Base-by-base conservation (phyloP, 2,888 invertebrate genomes). In the Uropetala carovei region DNA sequence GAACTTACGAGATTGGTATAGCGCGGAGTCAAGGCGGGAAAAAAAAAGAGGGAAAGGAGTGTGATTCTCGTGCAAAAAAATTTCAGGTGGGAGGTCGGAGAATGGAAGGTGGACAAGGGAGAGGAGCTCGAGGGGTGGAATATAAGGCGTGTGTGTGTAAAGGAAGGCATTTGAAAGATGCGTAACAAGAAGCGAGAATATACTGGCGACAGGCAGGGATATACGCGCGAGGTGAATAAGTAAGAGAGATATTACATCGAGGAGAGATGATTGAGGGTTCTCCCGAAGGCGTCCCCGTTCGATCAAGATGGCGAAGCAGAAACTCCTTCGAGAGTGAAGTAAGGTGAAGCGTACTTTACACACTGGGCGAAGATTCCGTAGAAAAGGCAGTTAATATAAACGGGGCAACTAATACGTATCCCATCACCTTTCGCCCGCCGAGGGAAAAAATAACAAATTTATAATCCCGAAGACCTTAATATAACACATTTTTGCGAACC, bases 1-100 rank as follows among this genome's bases (percentile, higher is more conserved):
- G 75, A 27, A 75, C 75, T 75, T 75, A 75, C 22, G 22, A 75
- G 75, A 75, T 75, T 75, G 75, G 75, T 75, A 75, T 75, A 75
- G 27, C 27, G 75, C 75, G 22, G 27, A 75, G 75, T 27, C 75
- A 27, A 43, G 43, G 43, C n/a, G n/a, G n/a, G n/a, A n/a, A n/a
- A n/a, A n/a, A 5, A 43, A 27, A 27, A 75, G 22, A 75, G 75
- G 75, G 75, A 75, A 75, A 75, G 75, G 75, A 75, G 75, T 22
- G 22, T 22, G 22, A 75, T 75, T 75, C 22, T 18, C 11, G 75
- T 27, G 75, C 75, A 75, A 75, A 75, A 59, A 75, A 75, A 75
- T 75, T 22, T 27, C 75, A 22, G 13, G 11, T 27, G 27, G 27
- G 13, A 75, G 27, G 22, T 22, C 22, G 75, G 22, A 22, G 75